A percentile compares a stretch with the other conserved stretches of the same genome.
These are phyloP conservation scores for Chelon labrosus DNA, from an alignment of 2,797 vertebrate genomes.

Conservation along the genomic window DNA sequence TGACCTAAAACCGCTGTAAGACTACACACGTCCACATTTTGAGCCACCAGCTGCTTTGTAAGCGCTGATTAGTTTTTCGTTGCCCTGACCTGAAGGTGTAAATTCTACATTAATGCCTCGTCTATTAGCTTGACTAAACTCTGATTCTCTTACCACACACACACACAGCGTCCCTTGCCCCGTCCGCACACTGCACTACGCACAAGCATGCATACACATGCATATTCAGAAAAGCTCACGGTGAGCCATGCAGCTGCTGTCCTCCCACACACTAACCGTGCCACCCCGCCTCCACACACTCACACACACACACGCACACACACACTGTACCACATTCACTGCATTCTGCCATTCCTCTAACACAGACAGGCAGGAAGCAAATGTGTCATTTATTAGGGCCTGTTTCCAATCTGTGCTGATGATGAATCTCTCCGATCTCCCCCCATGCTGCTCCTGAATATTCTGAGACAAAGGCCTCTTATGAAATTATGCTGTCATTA, in stretches of 20 bases:
- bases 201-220: constrained; percentile 31
- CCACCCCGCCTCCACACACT: constrained; percentile 37
- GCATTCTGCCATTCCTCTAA: constrained; percentile 68
- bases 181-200: constrained; percentile 11
- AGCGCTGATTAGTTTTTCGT: constrained; percentile 60
- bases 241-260: constrained; percentile 74
- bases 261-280: constrained; percentile 68
- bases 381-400: constrained; percentile 78
- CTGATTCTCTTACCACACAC: constrained; percentile 51
- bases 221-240: constrained; percentile 50
- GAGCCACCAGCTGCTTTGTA: constrained; percentile 59
- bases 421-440: constrained; percentile 70
- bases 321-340: constrained; percentile 55
- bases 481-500: constrained; percentile 80
- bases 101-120: constrained; percentile 82
- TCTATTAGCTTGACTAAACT: constrained; percentile 72
- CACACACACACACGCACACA: constrained; percentile 46
- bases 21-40: constrained; percentile 4
- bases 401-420: constrained; percentile 73
- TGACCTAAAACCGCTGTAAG: not conserved
- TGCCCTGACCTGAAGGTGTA: constrained; percentile 84
- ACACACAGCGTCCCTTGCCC: not conserved
- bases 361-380: constrained; percentile 76
- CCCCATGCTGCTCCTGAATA: constrained; percentile 66
- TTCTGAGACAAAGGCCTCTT: constrained; percentile 74